Evolutionary conservation across 2,113 vertebrate species (phyloP), one percentile per base, ranked within the genome.

Genomic region (Silurus asotus): DNA sequence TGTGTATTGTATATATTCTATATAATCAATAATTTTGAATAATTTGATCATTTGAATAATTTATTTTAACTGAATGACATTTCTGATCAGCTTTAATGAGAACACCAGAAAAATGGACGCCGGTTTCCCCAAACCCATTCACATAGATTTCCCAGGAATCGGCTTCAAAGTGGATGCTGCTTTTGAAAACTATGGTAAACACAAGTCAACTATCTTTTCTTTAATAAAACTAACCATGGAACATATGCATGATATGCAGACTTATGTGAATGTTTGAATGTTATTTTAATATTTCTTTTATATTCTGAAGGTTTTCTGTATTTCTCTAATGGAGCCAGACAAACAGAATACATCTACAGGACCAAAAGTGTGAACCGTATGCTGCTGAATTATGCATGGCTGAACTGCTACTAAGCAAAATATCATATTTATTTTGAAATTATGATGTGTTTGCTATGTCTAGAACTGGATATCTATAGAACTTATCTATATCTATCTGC

Each of bases 261-360:
- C 49, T 5, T 49, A 64, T 67, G 58, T 37, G 37, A 37, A 37
- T 37, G 37, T 72, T 8, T 45, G 4, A 23, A 62, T 65, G 76
- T 2, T 55, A 23, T 15, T 75, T 0, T 59, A 8, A 14, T 11
- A 55, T 78, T 87, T 86, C 20, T 28, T 4, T 74, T 89, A 90
- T 76, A 20, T 8, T 51, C n/a, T 20, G 19, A 81, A 95, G 95
- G 93, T 77, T 90, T 90, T 85, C 85, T 95, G 72, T 96, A 94
- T 90, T 93, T 95, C 79, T 92, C 94, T 1, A 74, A 90, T 56
- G 93, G 94, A 84, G 64, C 92, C 72, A 89, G 15, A 9, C 94
- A 95, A 87, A 91, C 51, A 6, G 92, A 94, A 88, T 95, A 95
- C 82, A 2, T 87, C 59, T 93, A 92, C 78, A 9, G 1, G 1